A percentile compares a stretch with the other conserved stretches of the same genome.
Conservation (phyloP, 2,113 vertebrate genomes). For the Phrynocephalus versicolor region DNA sequence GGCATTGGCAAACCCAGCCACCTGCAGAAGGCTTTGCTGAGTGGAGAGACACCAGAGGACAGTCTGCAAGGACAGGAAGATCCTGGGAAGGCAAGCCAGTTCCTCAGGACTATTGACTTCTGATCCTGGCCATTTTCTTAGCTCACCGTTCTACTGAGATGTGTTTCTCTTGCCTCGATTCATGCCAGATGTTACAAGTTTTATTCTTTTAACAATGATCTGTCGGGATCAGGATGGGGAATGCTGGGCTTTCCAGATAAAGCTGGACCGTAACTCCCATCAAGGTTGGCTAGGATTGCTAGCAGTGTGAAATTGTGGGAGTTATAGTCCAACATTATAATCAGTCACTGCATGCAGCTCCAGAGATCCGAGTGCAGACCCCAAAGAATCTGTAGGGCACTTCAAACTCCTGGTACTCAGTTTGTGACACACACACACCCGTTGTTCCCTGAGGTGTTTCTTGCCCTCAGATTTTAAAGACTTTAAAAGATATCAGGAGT, state of each 20-base stretch:
- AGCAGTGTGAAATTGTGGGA: not conserved
- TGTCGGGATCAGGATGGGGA: not conserved
- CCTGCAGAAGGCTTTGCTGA: slow-evolving; percentile 11
- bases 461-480: too few species aligned
- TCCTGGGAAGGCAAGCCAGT: not conserved
- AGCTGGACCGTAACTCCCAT: not conserved
- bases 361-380: too few species aligned
- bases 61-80: not conserved
- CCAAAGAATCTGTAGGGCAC: too few species aligned
- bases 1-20: slow-evolving; percentile 80
- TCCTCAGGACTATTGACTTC: not conserved
- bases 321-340: not conserved
- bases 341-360: too few species aligned
- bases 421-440: too few species aligned
- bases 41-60: not conserved
- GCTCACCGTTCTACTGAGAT: not conserved
- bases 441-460: too few species aligned
- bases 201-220: not conserved
- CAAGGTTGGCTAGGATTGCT: not conserved
- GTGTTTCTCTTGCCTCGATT: not conserved
- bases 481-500: too few species aligned
- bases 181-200: not conserved
- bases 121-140: not conserved
- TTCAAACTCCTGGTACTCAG: too few species aligned
- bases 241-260: not conserved